Base-by-base conservation (phyloP, 1,140 invertebrate species). In the Thaumatotibia leucotreta region DNA sequence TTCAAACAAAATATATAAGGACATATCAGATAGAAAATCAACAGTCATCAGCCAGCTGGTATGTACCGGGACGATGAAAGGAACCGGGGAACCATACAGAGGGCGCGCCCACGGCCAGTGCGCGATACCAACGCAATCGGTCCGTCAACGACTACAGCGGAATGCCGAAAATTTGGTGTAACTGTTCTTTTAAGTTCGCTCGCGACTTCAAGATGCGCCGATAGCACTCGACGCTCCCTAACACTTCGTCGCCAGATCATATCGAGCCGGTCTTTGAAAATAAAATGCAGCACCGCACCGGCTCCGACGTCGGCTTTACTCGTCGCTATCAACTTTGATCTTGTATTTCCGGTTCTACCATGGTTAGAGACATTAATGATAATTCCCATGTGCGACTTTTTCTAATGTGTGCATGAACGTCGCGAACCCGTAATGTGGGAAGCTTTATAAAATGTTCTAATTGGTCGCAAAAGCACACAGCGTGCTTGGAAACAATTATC, bases 91-190 rank as follows among this genome's bases (percentile, higher is more conserved):
- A 14, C 39, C 14, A 11, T 14, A 29, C n/a, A 4, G 17, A 31
- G 23, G 52, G 29, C 52, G 52, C 52, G 52, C 52, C 52, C 52
- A 58, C n/a, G 24, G 23, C 20, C 24, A 4, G 52, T 8, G 52
- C 14, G 24, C 52, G n/a, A 14, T 58, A 58, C n/a, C n/a, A 5
- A 54, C 52, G 52, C 52, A 29, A 14, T 58, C 52, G 24, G 27
- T 58, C 52, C 29, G n/a, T 63, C 67, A 73, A 78, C 71, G 69
- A 78, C 77, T 79, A 76, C 63, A 66, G 65, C 70, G 81, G 78
- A 86, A 86, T 84, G 73, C 71, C n/a, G 77, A 83, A 80, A 78
- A 82, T 79, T 76, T 74, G 29, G 65, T 73, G 62, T 86, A 84
- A 86, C 82, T 81, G 82, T 86, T 72, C 68, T 72, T 71, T 27